Percentiles rank a stretch among this genome's conserved stretches.
Conservation (phyloP, 2,797 vertebrate species). For the Syncerus caffer region DNA sequence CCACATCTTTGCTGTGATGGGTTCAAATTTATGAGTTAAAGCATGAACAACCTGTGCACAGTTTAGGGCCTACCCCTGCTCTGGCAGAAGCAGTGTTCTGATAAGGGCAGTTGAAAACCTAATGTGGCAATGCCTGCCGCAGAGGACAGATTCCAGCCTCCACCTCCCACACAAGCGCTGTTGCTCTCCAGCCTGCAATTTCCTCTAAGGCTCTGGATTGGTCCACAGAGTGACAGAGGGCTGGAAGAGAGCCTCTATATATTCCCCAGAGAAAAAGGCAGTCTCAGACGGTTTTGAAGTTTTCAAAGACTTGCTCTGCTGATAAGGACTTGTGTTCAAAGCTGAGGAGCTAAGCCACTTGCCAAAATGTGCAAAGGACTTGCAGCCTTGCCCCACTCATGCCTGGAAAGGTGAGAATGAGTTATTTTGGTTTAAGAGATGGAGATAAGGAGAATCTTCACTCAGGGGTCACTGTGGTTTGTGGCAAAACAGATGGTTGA, state of each 20-base stretch:
- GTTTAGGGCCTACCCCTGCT: not conserved
- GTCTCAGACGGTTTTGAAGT: not conserved
- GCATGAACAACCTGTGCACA: not conserved
- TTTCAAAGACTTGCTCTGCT: not conserved
- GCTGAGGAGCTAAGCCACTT: slow-evolving; percentile 61
- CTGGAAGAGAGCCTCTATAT: slow-evolving; percentile 84
- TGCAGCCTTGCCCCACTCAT: slow-evolving; percentile 91
- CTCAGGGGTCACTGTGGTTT: not conserved
- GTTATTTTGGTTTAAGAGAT: not conserved
- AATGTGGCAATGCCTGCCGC: not conserved
- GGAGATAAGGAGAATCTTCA: not conserved
- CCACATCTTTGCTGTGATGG: not conserved
- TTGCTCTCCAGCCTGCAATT: slow-evolving; percentile 16
- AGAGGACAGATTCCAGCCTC: not conserved
- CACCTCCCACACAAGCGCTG: not conserved
- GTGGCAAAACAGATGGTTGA: not conserved
- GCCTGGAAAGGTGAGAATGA: slow-evolving; percentile 90
- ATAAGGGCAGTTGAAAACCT: not conserved
- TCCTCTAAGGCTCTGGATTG: slow-evolving; percentile 84
- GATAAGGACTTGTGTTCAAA: not conserved
- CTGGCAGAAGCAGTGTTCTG: not conserved
- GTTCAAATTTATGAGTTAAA: not conserved
- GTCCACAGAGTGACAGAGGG: slow-evolving; percentile 79
- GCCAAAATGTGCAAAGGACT: slow-evolving; percentile 94
- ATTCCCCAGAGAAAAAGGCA: slow-evolving; percentile 75